Conservation (phyloP, 1,140 invertebrate species). For the Amphibalanus amphitrite region DNA sequence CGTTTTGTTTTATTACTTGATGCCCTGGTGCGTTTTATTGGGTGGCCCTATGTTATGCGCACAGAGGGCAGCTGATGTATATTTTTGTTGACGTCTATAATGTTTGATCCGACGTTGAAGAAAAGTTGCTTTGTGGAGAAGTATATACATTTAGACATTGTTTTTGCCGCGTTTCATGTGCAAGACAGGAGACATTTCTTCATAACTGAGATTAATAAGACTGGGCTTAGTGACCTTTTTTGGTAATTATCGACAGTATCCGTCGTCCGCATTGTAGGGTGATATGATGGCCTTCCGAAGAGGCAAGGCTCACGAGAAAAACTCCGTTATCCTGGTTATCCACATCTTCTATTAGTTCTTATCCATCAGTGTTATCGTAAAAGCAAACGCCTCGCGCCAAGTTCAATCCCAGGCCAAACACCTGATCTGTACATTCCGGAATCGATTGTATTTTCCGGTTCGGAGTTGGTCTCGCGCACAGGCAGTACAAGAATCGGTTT, state of each 20-base stretch:
- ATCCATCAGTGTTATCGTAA: background rate
- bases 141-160: background rate
- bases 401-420: background rate
- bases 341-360: no score
- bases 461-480: background rate
- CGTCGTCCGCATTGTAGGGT: no score
- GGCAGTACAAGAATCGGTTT: background rate
- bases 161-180: background rate
- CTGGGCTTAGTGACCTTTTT: no score
- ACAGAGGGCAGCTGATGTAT: background rate
- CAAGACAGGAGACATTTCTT: no score
- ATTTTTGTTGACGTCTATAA: background rate
- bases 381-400: background rate
- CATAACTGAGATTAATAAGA: no score
- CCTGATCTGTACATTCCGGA: background rate
- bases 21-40: background rate
- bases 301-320: no score
- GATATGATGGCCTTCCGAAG: no score
- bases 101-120: background rate
- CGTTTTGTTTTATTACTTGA: background rate
- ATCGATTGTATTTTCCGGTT: background rate
- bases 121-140: background rate
- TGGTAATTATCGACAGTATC: no score
- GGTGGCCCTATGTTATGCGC: background rate
- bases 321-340: no score